These are phyloP conservation scores for Aphelocoma coerulescens DNA, from an alignment of 2,113 vertebrate genomes.

Conservation along the genomic window DNA sequence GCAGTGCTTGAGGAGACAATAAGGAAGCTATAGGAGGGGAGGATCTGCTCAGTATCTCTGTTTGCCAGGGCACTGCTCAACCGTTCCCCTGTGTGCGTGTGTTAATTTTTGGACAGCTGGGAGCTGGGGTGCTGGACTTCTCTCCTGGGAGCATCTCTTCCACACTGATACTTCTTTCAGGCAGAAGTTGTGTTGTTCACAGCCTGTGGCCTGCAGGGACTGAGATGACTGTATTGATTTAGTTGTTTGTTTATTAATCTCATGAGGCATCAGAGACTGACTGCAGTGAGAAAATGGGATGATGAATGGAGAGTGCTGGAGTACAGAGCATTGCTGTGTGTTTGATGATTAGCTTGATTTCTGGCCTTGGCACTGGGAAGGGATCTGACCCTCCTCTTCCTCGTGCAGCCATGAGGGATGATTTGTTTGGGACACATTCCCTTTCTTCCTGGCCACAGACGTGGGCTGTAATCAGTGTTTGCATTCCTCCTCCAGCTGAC, in stretches of 20 bases:
- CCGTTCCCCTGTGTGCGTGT: neutral
- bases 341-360: neutral
- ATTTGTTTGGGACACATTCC: neutral
- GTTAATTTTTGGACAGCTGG: neutral
- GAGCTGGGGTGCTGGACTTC: neutral
- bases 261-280: slow-evolving; percentile 17
- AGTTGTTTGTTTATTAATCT: slow-evolving; percentile 43
- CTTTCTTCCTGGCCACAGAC: neutral
- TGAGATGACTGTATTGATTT: slow-evolving; percentile 40
- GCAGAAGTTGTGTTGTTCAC: neutral
- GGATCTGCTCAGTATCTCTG: neutral
- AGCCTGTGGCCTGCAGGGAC: slow-evolving; percentile 20
- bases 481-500: neutral
- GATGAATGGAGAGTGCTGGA: neutral
- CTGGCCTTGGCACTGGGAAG: neutral
- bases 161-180: neutral
- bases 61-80: neutral
- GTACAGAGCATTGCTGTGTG: neutral
- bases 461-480: neutral
- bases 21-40: neutral
- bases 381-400: neutral
- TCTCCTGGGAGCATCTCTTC: neutral
- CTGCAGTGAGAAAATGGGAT: neutral
- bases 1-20: neutral
- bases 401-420: neutral